Evolutionary conservation across 2,113 vertebrate species (phyloP), one percentile per base, ranked within the genome.

Genomic region (Grallaria varia): DNA sequence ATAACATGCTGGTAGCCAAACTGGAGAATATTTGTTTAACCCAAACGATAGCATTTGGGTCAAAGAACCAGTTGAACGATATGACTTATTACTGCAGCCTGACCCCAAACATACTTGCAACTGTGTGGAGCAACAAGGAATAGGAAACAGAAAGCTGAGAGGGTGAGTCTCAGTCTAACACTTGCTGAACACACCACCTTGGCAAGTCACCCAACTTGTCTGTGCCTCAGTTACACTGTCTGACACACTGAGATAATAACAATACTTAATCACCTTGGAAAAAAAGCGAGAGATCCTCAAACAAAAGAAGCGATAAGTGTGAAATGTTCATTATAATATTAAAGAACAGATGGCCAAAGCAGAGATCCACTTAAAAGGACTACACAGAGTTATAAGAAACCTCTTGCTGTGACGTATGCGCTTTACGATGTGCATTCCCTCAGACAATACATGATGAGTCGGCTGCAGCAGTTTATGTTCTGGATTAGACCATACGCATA

Each of bases 401-500:
- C 76, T 96, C 94, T 96, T 52, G 90, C 31, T 87, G 80, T 91
- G 93, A 94, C 78, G 81, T 96, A 87, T 53, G 63, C 53, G 1
- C 90, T 96, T 97, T 97, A 96, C 92, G 79, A 81, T 73, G 87
- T 68, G 55, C 76, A 37, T 87, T 96, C 76, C 92, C 92, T 87
- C 90, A 94, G 97, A 96, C 71, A 89, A 96, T 85, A 39, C 90
- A 92, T 18, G 80, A 95, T 92, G 95, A 92, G 91, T 92, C 64
- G 80, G 89, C 89, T 87, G 89, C 93, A 85, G 92, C 85, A 90
- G 88, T 97, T 97, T 84, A 97, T 97, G 97, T 94, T 97, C 97
- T 97, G 96, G 94, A 96, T 98, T 98, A 97, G 91, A 89, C 95
- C 84, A 76, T 62, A 92, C 4, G 4, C 94, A 84, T 85, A 96